phyloP scores from a whole-genome alignment of 2,113 vertebrate genomes.

The Chaetops frenatus region DNA sequence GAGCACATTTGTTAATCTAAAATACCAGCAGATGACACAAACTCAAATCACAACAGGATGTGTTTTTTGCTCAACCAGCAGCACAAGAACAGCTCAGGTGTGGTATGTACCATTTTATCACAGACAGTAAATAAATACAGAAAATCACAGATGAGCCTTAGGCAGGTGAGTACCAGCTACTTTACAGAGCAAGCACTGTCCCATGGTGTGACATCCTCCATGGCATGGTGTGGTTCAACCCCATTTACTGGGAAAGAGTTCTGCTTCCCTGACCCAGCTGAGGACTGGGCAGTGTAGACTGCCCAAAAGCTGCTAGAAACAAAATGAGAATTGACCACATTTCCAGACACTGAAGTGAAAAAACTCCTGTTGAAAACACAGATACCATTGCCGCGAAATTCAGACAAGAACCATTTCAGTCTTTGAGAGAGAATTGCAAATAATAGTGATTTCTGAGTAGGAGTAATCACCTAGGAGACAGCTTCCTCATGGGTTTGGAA shows the following conservation, averaged over 20 bases:
- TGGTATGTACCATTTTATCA: background rate
- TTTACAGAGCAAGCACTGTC: background rate
- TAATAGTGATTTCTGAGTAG: background rate
- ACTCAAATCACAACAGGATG: background rate
- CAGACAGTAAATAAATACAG: background rate
- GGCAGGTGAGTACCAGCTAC: background rate
- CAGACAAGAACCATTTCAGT: background rate
- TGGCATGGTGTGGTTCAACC: fast-evolving
- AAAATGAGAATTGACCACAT: background rate
- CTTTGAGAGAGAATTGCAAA: background rate
- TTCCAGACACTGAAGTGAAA: background rate
- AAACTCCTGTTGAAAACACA: background rate
- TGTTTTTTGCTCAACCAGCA: background rate
- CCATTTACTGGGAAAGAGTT: background rate
- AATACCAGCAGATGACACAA: background rate
- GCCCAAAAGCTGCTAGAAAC: background rate
- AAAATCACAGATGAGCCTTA: background rate
- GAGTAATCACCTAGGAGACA: background rate
- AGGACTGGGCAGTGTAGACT: background rate
- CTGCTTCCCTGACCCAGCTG: background rate
- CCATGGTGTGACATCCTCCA: background rate
- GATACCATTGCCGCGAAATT: background rate
- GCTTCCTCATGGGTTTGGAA: background rate
- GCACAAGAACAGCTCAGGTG: background rate
- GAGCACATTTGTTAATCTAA: background rate